Evolutionary conservation across 2,888 invertebrate genomes (phyloP), one percentile per base, ranked within the genome.

Genomic region (Ypsolopha scabrella): DNA sequence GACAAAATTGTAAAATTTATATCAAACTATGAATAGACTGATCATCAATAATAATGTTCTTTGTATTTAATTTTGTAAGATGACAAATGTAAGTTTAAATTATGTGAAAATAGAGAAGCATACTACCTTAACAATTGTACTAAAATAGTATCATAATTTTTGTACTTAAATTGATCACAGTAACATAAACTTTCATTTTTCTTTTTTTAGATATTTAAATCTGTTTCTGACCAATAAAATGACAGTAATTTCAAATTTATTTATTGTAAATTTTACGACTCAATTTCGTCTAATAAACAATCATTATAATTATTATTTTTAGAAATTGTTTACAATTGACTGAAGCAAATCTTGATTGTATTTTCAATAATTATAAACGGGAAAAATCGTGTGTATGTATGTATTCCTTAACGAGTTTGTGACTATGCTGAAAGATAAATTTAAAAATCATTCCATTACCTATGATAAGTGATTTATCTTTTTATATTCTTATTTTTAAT

Each of bases 21-120:
- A 85, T 80, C 75, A 75, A 76, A 75, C 73, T 80, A 79, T 80
- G 80, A 82, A 86, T 83, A 86, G 86, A 86, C 86, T 86, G 86
- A 86, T 82, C 78, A 77, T 82, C 80, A 82, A 81, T 85, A 79
- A 83, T 80, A 78, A 80, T 79, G 75, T 78, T 77, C 78, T 79
- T 52, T 77, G 76, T 83, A 81, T 82, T 82, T 85, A 83, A 82
- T 82, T 83, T 85, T 83, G 75, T 82, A 83, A 78, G 78, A 73
- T 79, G 85, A 86, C 85, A 83, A 82, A 68, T 74, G 75, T 83
- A 81, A 76, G 76, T 75, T 75, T 73, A 80, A 82, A 83, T 80
- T 79, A 83, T 82, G 80, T 74, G 70, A 67, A 75, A 66, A 67
- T 70, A 72, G 64, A 70, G 65, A 68, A 62, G 62, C 61, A 63